Evolutionary conservation across 23 tunicate species (phyloP), one percentile per base, ranked within the genome.

Genomic region (Diplosoma virens): DNA sequence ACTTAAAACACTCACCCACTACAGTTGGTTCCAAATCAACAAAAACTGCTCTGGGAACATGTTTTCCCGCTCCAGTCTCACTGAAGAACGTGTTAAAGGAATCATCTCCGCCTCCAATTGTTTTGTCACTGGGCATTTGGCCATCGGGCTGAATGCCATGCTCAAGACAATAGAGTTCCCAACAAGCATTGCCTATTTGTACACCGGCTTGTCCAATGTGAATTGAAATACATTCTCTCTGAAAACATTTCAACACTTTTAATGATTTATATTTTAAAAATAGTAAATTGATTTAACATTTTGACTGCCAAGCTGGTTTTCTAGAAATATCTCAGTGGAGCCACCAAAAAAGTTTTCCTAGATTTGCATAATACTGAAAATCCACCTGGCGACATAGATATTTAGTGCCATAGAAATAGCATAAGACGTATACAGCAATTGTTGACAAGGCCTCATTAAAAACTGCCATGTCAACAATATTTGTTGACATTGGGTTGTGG

Each of bases 181-280:
- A 93, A 81, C 98, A 93, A 55, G 98, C 98, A 67, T 93, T 93
- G 37, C 98, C 98, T 64, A 93, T 93, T 37, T 93, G 98, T 9
- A 86, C 93, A 20, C 98, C 98, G 77, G 98, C 98, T 86, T 93
- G 98, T 63, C 98, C 98, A 36, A 93, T 87, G 34, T 90, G 97
- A 82, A 90, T 90, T 50, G 97, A 90, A 77, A 90, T 90, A 80
- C 97, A 90, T 79, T 90, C 97, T 55, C 97, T 86, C 97, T 90
- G 25, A 36, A 37, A 67, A 67, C 3, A 67, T 9, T 9, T 9
- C 52, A 16, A 45, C 52, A 45, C 52, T 45, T 9, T 45, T 45
- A n/a, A n/a, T n/a, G n/a, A n/a, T n/a, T n/a, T n/a, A n/a, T n/a
- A n/a, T n/a, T n/a, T n/a, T n/a, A n/a, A n/a, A n/a, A n/a, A n/a